Evolutionary conservation across 92 coral and sea anemone genomes (phyloP).

Genomic region (Parazoanthus swiftii): DNA sequence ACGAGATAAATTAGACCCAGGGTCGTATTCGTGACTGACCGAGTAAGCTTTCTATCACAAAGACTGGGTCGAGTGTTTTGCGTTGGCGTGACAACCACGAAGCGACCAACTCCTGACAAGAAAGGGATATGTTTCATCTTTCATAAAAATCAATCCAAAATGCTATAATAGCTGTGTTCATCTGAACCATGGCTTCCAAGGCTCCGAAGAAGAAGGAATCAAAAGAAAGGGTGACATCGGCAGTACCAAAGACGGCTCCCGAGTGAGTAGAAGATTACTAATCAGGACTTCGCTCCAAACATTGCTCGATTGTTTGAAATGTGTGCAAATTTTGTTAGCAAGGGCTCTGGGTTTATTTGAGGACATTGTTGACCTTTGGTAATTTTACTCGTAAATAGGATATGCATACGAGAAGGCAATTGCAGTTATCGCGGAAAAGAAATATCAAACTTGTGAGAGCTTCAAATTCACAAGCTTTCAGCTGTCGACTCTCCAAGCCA

Average conservation of each 20-base stretch:
- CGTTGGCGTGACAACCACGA: constrained; percentile 42
- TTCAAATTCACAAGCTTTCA: background rate
- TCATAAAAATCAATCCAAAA: background rate
- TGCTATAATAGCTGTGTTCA: background rate
- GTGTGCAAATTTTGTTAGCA: constrained; percentile 1
- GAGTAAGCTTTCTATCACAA: background rate
- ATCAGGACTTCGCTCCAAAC: background rate
- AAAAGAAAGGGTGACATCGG: constrained; percentile 91
- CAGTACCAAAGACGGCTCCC: constrained; percentile 78
- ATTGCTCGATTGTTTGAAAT: background rate
- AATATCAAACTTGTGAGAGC: background rate
- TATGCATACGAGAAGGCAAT: background rate
- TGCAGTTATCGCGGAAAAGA: background rate
- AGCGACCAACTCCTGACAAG: constrained; percentile 8
- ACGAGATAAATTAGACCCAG: background rate
- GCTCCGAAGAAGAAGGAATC: constrained; percentile 98
- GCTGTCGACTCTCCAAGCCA: background rate
- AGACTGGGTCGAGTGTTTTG: constrained; percentile 39
- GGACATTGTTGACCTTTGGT: constrained; percentile 19
- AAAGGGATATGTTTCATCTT: background rate
- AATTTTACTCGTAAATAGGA: background rate
- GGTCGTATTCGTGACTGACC: background rate
- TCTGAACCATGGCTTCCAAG: constrained; percentile 85
- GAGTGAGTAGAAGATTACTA: constrained; percentile 70
- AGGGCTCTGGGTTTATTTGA: background rate